These are phyloP conservation scores for Dendroctonus valens DNA, from an alignment of 1,140 invertebrate genomes.

Conservation along the genomic window DNA sequence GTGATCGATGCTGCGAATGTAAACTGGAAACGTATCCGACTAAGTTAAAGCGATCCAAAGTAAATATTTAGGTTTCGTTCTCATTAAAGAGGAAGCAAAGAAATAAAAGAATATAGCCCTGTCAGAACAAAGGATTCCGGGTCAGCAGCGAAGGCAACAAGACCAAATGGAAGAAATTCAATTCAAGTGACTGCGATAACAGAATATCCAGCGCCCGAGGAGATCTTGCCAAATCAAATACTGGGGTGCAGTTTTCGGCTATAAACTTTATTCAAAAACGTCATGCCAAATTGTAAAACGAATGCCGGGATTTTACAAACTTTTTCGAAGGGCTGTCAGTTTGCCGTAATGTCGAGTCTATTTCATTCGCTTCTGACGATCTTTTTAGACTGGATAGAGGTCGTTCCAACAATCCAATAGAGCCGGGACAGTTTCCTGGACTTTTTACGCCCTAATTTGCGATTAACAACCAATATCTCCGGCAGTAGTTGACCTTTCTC, in stretches of 20 bases:
- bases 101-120: constrained; percentile 20
- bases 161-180: constrained; percentile 25
- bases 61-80: constrained; percentile 16
- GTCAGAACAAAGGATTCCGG: constrained; percentile 21
- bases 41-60: neutral
- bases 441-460: neutral
- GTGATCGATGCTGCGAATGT: too few species aligned
- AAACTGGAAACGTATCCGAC: too few species aligned
- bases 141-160: constrained; percentile 15
- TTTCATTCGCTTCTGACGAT: too few species aligned
- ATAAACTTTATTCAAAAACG: constrained; percentile 13
- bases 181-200: constrained; percentile 24
- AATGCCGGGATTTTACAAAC: too few species aligned
- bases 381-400: too few species aligned
- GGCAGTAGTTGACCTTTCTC: constrained; percentile 24
- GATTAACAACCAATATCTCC: constrained; percentile 22
- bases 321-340: too few species aligned
- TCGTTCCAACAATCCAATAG: too few species aligned
- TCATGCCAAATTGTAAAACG: neutral
- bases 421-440: too few species aligned
- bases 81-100: constrained; percentile 17
- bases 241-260: constrained; percentile 16
- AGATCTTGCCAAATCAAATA: constrained; percentile 24
- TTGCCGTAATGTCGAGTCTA: too few species aligned
- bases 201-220: constrained; percentile 20